Conservation (phyloP, 2,113 vertebrate genomes). For the Urocitellus parryii region DNA sequence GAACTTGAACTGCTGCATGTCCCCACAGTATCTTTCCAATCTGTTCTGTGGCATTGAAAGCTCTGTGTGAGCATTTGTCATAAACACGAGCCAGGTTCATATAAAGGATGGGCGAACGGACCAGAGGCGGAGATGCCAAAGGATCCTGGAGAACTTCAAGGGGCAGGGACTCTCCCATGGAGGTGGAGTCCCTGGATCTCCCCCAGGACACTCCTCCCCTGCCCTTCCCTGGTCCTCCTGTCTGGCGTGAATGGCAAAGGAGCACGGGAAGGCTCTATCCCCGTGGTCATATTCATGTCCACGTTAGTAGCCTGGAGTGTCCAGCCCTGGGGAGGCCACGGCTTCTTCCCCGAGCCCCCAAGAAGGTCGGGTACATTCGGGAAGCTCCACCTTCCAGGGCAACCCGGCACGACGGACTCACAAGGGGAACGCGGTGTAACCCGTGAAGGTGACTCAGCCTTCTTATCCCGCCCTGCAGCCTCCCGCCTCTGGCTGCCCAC, state of each 20-base stretch:
- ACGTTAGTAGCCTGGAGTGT: too few species aligned
- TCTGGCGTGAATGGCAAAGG: background rate
- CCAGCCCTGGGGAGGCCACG: background rate
- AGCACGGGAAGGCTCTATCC: background rate
- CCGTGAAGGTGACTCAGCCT: background rate
- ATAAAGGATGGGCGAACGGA: fast-evolving
- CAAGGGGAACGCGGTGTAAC: fast-evolving
- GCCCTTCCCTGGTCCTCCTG: background rate
- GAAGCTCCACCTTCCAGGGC: background rate
- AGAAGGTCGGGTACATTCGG: too few species aligned
- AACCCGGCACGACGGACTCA: background rate
- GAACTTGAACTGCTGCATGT: background rate
- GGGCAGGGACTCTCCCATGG: background rate
- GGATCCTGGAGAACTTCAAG: background rate
- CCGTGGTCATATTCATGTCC: too few species aligned
- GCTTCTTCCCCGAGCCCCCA: background rate
- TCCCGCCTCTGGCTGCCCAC: fast-evolving
- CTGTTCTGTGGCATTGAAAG: background rate
- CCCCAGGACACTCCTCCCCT: background rate
- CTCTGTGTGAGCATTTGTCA: background rate
- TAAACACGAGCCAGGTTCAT: fast-evolving
- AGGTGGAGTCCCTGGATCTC: background rate
- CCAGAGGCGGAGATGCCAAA: background rate
- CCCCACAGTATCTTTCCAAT: too few species aligned
- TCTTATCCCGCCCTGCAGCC: background rate